phyloP scores from a whole-genome alignment of 2,888 invertebrate species.

The Yponomeuta sedellus region DNA sequence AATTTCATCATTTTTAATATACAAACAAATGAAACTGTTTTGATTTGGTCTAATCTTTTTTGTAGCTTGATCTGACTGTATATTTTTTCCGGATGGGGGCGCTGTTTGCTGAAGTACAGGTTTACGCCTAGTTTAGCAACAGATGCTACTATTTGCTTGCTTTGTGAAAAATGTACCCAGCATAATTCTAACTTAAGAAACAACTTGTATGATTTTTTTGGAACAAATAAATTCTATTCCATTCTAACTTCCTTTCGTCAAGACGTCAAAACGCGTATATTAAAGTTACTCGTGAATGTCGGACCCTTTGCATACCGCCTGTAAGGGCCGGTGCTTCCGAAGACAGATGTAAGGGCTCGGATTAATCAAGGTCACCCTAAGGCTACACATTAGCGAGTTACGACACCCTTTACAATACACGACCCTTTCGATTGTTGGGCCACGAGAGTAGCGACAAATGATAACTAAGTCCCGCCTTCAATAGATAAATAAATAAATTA shows the following conservation, averaged over 20 bases:
- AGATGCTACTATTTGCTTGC: no score
- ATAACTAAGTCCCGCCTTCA: neutral
- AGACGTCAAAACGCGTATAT: slow-evolving; percentile 8
- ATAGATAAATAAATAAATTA: neutral
- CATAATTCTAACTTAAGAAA: no score
- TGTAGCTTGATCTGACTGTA: no score
- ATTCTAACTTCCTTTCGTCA: neutral
- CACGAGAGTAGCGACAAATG: slow-evolving; percentile 4
- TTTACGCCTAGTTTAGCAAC: no score
- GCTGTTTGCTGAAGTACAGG: no score
- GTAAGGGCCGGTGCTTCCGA: neutral
- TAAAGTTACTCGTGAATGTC: slow-evolving; percentile 4
- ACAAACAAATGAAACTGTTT: no score
- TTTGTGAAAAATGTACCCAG: no score
- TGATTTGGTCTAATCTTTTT: no score
- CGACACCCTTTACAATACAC: neutral
- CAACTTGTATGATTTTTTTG: no score
- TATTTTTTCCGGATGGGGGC: no score
- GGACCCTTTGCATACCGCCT: neutral
- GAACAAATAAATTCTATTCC: no score
- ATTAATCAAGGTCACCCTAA: slow-evolving; percentile 12
- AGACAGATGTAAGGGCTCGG: slow-evolving; percentile 9
- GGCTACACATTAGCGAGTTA: slow-evolving; percentile 10
- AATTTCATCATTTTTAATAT: no score
- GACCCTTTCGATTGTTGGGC: neutral